These are phyloP conservation scores for Trichomalopsis sarcophagae DNA, from an alignment of 1,140 invertebrate species.

Conservation along the genomic window DNA sequence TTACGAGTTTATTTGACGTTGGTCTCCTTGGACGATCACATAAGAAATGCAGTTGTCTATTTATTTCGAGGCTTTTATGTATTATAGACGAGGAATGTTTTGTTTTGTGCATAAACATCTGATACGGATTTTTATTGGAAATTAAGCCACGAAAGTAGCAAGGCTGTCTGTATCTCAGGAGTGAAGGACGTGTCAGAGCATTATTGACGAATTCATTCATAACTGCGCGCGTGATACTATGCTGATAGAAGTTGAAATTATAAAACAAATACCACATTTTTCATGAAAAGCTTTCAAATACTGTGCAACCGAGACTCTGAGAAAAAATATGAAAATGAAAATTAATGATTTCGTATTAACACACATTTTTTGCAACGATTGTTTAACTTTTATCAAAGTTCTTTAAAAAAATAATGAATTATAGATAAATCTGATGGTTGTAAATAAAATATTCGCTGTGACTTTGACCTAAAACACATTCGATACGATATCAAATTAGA, in stretches of 20 bases:
- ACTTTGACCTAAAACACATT: background rate
- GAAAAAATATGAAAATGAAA: background rate
- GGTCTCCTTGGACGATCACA: background rate
- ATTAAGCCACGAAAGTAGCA: constrained; percentile 18
- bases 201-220: background rate
- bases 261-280: background rate
- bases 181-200: constrained; percentile 44
- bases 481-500: background rate
- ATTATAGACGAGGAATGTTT: constrained; percentile 11
- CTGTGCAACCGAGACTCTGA: too few species aligned
- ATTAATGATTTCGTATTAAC: background rate
- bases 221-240: background rate
- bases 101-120: constrained; percentile 14
- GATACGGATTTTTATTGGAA: constrained; percentile 30
- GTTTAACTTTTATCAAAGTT: too few species aligned
- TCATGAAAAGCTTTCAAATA: background rate
- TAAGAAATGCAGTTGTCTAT: background rate
- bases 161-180: constrained; percentile 33
- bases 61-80: constrained; percentile 29
- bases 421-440: background rate
- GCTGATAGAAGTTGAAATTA: background rate
- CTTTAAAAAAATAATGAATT: background rate
- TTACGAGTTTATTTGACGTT: constrained; percentile 16
- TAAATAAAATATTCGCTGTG: background rate
- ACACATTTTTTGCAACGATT: too few species aligned